phyloP scores from a whole-genome alignment of 2,113 vertebrate species.

The Climacteris rufus region DNA sequence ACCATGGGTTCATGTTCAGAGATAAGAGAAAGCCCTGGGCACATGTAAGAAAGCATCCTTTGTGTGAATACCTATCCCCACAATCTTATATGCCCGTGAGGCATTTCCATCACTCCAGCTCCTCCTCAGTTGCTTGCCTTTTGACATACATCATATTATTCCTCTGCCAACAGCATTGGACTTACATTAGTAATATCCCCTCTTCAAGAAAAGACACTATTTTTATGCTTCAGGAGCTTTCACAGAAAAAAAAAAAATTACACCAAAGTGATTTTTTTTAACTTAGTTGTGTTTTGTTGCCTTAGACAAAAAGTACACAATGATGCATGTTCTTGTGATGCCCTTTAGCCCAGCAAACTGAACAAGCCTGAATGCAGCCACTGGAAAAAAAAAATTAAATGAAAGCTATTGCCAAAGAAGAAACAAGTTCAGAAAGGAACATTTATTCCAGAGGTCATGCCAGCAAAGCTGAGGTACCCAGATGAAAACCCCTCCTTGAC shows the following conservation, averaged over 20 bases:
- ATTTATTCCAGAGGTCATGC: neutral
- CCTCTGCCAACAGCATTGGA: neutral
- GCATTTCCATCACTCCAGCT: neutral
- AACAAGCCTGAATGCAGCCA: neutral
- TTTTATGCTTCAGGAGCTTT: neutral
- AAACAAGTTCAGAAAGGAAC: neutral
- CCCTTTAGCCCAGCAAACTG: constrained; percentile 1
- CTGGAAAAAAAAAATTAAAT: neutral
- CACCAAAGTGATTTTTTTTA: neutral
- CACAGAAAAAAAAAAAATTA: neutral
- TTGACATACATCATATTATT: neutral
- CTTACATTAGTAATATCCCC: constrained; percentile 29
- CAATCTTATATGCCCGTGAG: neutral
- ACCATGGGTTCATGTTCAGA: constrained; percentile 12
- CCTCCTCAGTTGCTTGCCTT: neutral
- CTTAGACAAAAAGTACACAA: neutral
- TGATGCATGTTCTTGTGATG: neutral
- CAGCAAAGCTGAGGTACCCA: neutral
- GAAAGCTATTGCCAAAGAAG: neutral
- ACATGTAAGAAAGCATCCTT: constrained; percentile 21
- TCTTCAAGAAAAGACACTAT: neutral
- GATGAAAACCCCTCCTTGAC: neutral
- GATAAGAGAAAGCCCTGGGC: constrained; percentile 37
- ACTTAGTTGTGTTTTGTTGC: neutral
- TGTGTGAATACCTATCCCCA: neutral